phyloP scores from a whole-genome alignment of 2,888 invertebrate species.

The Thereva nobilitata region DNA sequence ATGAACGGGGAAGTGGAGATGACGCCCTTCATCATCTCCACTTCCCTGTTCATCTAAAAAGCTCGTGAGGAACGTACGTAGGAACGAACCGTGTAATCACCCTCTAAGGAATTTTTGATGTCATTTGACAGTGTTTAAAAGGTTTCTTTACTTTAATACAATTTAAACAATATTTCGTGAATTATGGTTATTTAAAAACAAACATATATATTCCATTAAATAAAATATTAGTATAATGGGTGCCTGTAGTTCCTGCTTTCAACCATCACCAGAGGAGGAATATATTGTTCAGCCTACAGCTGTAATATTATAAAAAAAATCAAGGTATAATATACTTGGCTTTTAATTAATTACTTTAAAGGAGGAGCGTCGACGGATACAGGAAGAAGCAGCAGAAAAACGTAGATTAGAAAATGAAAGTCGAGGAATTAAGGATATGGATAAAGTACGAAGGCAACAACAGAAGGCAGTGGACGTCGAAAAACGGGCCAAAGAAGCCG shows the following conservation, averaged over 20 bases:
- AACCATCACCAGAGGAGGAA: conserved; percentile 50
- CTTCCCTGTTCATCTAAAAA: too few species aligned
- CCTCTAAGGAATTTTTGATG: too few species aligned
- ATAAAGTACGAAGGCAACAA: conserved; percentile 65
- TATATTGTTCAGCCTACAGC: conserved; percentile 29
- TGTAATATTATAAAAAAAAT: not conserved
- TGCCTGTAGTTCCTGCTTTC: conserved; percentile 53
- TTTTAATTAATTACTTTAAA: conserved; percentile 47
- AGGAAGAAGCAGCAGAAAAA: conserved; percentile 70
- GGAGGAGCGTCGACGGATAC: conserved; percentile 69
- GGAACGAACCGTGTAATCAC: too few species aligned
- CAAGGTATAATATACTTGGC: not conserved
- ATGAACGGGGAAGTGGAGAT: too few species aligned
- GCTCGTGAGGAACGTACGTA: too few species aligned
- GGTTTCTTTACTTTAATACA: too few species aligned
- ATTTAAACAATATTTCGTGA: too few species aligned
- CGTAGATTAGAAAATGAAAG: conserved; percentile 64
- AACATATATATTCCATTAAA: not conserved
- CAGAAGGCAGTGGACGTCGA: conserved; percentile 64
- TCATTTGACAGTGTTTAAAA: too few species aligned
- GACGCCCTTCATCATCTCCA: too few species aligned
- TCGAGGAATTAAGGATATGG: conserved; percentile 69
- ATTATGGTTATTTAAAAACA: too few species aligned
- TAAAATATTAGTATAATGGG: conserved; percentile 30
- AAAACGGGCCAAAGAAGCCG: conserved; percentile 61